Evolutionary conservation across 2,888 invertebrate genomes (phyloP), one percentile per base, ranked within the genome.

Genomic region (Morpho helenor): DNA sequence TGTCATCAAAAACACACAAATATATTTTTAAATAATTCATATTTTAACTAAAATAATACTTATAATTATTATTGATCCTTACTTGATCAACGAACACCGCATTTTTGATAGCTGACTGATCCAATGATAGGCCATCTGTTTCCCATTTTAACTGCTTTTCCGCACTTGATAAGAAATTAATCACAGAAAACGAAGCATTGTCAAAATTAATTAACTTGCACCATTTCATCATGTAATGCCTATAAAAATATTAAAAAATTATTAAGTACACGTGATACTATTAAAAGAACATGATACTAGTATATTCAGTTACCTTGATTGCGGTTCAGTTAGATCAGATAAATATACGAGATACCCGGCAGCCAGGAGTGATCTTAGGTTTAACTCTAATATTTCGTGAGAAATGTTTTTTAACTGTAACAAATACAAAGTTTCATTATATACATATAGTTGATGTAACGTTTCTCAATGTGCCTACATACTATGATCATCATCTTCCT

Each of bases 61-160:
- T 31, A 31, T 31, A 7, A 43, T 1, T 10, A 10, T 7, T 46
- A 6, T 2, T 22, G n/a, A 5, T 45, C 7, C 7, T 6, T 79
- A 95, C 96, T 91, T 95, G 94, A 67, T 95, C 91, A 63, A 97
- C 93, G 49, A 96, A 92, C 9, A 96, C 92, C 7, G 95, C 96
- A 80, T 97, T 97, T 82, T 97, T 96, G 52, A 95, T 84, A 5
- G 96, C 95, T 8, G 96, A 88, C 58, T 92, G 92, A 79, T 97
- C 96, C 0, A 94, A 93, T 0, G 97, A 95, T 7, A 98, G 85
- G 0, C 97, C 97, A 74, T 97, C 95, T 0, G 94, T 93, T 75
- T 96, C 95, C 97, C 98, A 98, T 66, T 94, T 93, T 52, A 98
- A 81, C 71, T 95, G 94, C 69, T 96, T 96, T 64, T 91, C 90